Base-by-base conservation (phyloP, 2,113 vertebrate genomes). In the Piaya cayana region DNA sequence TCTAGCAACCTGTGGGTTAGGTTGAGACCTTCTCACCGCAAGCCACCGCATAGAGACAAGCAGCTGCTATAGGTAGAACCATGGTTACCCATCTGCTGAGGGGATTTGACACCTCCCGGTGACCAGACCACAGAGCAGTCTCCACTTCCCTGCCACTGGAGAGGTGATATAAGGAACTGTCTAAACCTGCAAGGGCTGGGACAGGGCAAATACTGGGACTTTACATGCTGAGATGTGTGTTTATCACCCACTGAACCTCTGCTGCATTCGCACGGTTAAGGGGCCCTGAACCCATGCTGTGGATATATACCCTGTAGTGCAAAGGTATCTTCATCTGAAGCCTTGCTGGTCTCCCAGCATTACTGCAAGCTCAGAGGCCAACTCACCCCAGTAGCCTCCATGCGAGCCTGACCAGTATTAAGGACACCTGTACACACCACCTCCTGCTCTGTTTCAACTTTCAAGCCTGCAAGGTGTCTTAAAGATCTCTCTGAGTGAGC, bases 371-470 rank as follows among this genome's bases (percentile, higher is more conserved):
- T 27, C 67, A 14, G 65, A 1, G 1, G 15, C 39, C 49, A n/a
- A 34, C 34, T 63, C 59, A 50, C 42, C 62, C 43, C 62, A 59
- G 34, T 37, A 39, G 29, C n/a, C 15, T 21, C 50, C 18, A 9
- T 1, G 6, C 3, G 1, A 58, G 70, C 30, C 81, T 8, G 12
- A 4, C 14, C 43, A 17, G 10, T 42, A 14, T 1, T 2, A 29
- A 58, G 42, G 2, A 5, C 25, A 3, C 53, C 45, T 4, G 27
- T 43, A 13, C 45, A 19, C 45, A 29, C 12, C 52, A n/a, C 8
- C 36, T 25, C 11, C 50, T 45, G n/a, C 52, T n/a, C 25, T 16
- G 32, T 10, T 30, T 2, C 59, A 13, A 45, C 63, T 45, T 29
- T 25, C 8, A 12, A 36, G 34, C 53, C 29, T 55, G 32, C 39